These are phyloP conservation scores for Ornithorhynchus anatinus DNA, from an alignment of 2,113 vertebrate species.

Conservation along the genomic window DNA sequence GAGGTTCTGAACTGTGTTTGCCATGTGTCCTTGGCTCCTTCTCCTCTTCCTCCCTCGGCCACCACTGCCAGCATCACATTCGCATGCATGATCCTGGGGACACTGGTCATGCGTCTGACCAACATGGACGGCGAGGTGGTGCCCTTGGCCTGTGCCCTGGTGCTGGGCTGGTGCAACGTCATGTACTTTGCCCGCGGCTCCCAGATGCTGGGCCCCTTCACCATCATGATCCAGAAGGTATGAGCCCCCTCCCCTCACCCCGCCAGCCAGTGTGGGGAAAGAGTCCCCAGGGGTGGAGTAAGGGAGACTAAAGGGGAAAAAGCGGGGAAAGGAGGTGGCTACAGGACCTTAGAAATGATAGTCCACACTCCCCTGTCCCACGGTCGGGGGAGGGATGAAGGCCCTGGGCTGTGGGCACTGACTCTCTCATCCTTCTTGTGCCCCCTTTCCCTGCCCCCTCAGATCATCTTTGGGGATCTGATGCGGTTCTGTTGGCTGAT, in stretches of 20 bases:
- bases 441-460: conserved; percentile 32
- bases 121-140: conserved; percentile 79
- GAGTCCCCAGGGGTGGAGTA: not conserved
- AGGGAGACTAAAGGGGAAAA: not conserved
- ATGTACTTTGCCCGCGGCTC: conserved; percentile 96
- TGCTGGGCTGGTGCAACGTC: conserved; percentile 93
- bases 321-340: not conserved
- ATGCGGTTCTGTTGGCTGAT: conserved; percentile 93
- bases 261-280: no score
- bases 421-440: not conserved
- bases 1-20: accelerated
- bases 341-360: no score
- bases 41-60: not conserved
- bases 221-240: conserved; percentile 99
- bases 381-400: not conserved
- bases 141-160: conserved; percentile 88
- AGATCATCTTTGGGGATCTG: conserved; percentile 97
- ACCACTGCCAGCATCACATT: conserved; percentile 88
- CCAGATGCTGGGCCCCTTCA: conserved; percentile 93
- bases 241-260: not conserved
- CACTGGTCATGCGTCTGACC: conserved; percentile 84
- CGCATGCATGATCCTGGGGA: conserved; percentile 86
- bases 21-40: not conserved
- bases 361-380: no score
- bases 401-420: not conserved